Evolutionary conservation across 2,797 vertebrate species (phyloP).

Genomic region (Pelodytes ibericus): DNA sequence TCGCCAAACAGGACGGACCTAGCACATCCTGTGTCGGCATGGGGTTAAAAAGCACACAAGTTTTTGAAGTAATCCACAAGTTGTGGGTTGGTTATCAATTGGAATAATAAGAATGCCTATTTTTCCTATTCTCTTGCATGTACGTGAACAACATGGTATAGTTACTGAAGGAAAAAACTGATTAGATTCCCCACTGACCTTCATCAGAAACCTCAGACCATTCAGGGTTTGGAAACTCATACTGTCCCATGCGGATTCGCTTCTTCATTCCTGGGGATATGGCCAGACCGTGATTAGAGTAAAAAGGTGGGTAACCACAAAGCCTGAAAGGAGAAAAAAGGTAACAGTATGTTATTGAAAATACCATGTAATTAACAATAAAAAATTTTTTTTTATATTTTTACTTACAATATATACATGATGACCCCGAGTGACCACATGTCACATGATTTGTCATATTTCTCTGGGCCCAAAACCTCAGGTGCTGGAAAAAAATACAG

Average conservation of each 20-base stretch:
- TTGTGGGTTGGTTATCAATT: too few relatives aligned
- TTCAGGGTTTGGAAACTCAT: slow-evolving; percentile 94
- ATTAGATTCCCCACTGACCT: slow-evolving; percentile 78
- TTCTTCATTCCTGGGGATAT: slow-evolving; percentile 98
- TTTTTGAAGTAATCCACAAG: too few relatives aligned
- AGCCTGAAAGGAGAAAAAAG: slow-evolving; percentile 71
- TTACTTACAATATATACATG: slow-evolving; percentile 97
- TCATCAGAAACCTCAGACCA: slow-evolving; percentile 97
- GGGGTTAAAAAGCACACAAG: too few relatives aligned
- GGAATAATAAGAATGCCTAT: too few relatives aligned
- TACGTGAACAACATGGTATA: too few relatives aligned
- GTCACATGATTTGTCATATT: slow-evolving; percentile 98
- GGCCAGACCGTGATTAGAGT: slow-evolving; percentile 95
- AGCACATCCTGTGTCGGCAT: too few relatives aligned
- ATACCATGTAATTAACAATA: not conserved
- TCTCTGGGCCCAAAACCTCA: slow-evolving; percentile 95
- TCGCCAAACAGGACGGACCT: too few relatives aligned
- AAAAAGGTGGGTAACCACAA: slow-evolving; percentile 96
- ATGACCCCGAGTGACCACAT: slow-evolving; percentile 99
- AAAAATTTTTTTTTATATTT: not conserved
- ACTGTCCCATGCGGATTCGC: slow-evolving; percentile 93
- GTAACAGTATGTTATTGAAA: not conserved
- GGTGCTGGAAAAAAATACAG: slow-evolving; percentile 86
- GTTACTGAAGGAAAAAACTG: too few relatives aligned
- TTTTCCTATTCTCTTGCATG: too few relatives aligned